Base-by-base conservation (phyloP, 2,113 vertebrate species). In the Zosterops japonicus region DNA sequence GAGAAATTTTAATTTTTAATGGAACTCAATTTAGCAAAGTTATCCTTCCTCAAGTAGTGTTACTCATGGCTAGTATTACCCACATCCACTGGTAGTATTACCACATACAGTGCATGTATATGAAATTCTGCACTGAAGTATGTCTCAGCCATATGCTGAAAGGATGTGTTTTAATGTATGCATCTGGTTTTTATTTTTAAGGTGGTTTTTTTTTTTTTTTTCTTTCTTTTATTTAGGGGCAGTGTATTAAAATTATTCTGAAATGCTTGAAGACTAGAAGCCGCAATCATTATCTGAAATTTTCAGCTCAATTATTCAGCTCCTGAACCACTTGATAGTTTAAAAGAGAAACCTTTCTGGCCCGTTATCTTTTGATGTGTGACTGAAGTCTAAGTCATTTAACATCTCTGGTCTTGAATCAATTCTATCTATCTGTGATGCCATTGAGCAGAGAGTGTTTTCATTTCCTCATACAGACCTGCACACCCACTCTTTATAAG, bases 401-500 rank as follows among this genome's bases (percentile, higher is more conserved):
- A 50, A 41, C 28, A 28, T 70, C 24, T 70, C 60, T 57, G 22
- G 6, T 52, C 23, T 78, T 68, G n/a, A 77, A 44, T 29, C 0
- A 0, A 9, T 65, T 83, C 27, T 53, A 0, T 29, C 53, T 39
- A 3, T 31, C 27, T 57, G 27, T 53, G 23, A 31, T 52, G 18
- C n/a, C n/a, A 28, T 9, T 83, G 64, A 18, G 4, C 68, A 72
- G 44, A 76, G 20, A 8, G 46, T 56, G 7, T 77, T 86, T 72
- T 77, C 19, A 18, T 89, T 65, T 83, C 39, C 72, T 67, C 24
- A 24, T 20, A 25, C 9, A 23, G 25, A n/a, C 3, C n/a, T 35
- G 18, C 18, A 15, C 5, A 5, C 12, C 4, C 1, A 2, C 22
- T 53, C 8, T 31, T 70, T 33, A 6, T 20, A 11, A 15, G 14